Percentiles rank a stretch among this genome's conserved stretches.
phyloP scores from a whole-genome alignment of 1,140 invertebrate species.

The Linepithema humile region DNA sequence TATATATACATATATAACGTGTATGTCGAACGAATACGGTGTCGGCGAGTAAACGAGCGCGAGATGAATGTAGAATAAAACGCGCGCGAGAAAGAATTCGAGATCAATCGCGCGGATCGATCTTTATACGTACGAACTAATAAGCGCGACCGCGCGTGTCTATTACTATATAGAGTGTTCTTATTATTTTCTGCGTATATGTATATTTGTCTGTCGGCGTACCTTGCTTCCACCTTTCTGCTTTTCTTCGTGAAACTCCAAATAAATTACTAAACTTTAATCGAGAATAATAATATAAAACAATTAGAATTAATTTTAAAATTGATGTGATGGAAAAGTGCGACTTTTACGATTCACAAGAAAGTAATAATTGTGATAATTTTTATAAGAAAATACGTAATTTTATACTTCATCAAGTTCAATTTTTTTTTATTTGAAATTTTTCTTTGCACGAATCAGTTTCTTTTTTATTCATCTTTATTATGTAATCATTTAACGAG shows the following conservation, averaged over 20 bases:
- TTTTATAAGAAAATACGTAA: too few species aligned
- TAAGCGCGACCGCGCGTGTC: slow-evolving; percentile 44
- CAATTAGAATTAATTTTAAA: not conserved
- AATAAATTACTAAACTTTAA: not conserved
- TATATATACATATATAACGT: slow-evolving; percentile 39
- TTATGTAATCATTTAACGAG: not conserved
- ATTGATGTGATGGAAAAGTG: not conserved
- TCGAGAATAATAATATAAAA: not conserved
- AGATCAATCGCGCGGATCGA: slow-evolving; percentile 35
- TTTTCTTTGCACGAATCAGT: not conserved
- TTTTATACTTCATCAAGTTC: too few species aligned
- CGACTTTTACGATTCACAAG: too few species aligned
- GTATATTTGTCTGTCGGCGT: slow-evolving; percentile 2
- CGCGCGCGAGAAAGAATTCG: slow-evolving; percentile 25
- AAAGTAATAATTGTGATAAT: too few species aligned
- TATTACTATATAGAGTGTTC: slow-evolving; percentile 40
- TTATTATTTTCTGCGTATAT: slow-evolving; percentile 40
- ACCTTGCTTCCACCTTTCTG: not conserved
- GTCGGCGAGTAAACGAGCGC: slow-evolving; percentile 33
- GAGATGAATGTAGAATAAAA: slow-evolving; percentile 41
- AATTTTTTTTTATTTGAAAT: not conserved
- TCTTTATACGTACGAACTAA: slow-evolving; percentile 36
- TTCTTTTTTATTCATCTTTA: not conserved
- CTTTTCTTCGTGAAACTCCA: not conserved
- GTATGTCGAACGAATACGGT: slow-evolving; percentile 37